A percentile compares a stretch with the other conserved stretches of the same genome.
Conservation (phyloP, 2,797 vertebrate genomes). For the Hipposideros larvatus region DNA sequence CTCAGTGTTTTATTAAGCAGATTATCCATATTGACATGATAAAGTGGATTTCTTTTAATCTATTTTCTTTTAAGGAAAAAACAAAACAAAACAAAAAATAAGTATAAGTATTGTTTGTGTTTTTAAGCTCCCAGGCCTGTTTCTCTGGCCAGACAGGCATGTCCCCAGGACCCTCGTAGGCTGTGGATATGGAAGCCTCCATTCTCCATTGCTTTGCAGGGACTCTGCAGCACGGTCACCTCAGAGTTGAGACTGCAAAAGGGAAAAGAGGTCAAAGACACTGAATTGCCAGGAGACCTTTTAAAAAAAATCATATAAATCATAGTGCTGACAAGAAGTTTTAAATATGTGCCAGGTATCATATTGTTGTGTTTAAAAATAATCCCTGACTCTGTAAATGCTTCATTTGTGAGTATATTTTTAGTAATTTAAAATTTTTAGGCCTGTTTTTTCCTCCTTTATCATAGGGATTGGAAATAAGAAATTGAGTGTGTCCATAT, state of each 20-base stretch:
- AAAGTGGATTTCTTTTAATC: constrained; percentile 70
- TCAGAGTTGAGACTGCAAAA: constrained; percentile 61
- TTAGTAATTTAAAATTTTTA: constrained; percentile 16
- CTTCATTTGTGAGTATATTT: background rate
- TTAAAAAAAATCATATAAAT: constrained; percentile 76
- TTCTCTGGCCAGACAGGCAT: constrained; percentile 28
- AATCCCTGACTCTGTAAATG: background rate
- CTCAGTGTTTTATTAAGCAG: constrained; percentile 80
- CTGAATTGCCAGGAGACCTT: constrained; percentile 67
- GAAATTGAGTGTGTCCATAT: background rate
- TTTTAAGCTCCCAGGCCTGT: constrained; percentile 68
- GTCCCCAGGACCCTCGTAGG: background rate
- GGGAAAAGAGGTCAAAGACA: constrained; percentile 80
- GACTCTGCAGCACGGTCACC: constrained; percentile 59
- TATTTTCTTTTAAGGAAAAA: background rate
- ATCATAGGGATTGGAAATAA: background rate
- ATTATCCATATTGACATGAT: constrained; percentile 78
- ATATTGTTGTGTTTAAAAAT: constrained; percentile 24
- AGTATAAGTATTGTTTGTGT: constrained; percentile 58
- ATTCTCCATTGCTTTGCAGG: background rate
- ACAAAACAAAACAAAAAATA: background rate
- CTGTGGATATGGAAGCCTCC: too few species aligned
- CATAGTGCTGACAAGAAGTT: constrained; percentile 75
- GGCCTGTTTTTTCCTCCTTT: background rate
- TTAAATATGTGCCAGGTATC: constrained; percentile 61